Conservation (phyloP, 53 echinoderm and acorn worm species). For the Holothuria leucospilota region DNA sequence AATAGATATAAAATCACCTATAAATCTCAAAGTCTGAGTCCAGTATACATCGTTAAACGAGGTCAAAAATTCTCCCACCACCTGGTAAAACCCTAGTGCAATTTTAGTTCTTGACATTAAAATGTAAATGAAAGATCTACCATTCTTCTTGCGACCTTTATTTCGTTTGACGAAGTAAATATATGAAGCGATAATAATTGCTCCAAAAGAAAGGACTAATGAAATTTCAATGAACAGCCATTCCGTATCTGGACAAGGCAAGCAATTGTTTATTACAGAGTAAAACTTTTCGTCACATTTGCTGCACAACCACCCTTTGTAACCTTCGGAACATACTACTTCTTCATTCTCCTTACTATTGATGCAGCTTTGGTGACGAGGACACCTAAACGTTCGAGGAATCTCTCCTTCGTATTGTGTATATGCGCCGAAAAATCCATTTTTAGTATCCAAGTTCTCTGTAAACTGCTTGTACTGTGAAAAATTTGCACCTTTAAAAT, state of each 20-base stretch:
- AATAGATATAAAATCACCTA: not conserved
- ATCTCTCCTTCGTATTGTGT: not conserved
- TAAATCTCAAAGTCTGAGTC: not conserved
- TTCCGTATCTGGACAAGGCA: not conserved
- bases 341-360: not conserved
- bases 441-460: not conserved
- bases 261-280: not conserved
- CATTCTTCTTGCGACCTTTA: not conserved
- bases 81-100: conserved; percentile 14
- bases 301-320: conserved; percentile 29
- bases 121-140: not conserved
- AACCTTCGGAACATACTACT: not conserved
- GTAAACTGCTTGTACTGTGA: conserved; percentile 6
- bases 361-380: not conserved
- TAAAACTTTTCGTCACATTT: conserved; percentile 3
- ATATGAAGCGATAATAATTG: too few species aligned
- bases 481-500: not conserved
- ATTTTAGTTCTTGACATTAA: not conserved
- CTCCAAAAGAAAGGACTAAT: not conserved
- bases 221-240: not conserved
- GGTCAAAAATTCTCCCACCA: conserved; percentile 13
- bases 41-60: not conserved
- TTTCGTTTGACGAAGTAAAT: too few species aligned
- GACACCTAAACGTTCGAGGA: not conserved
- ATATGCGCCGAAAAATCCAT: not conserved